phyloP scores from a whole-genome alignment of 1,140 invertebrate species.

The Oncopeltus fasciatus region DNA sequence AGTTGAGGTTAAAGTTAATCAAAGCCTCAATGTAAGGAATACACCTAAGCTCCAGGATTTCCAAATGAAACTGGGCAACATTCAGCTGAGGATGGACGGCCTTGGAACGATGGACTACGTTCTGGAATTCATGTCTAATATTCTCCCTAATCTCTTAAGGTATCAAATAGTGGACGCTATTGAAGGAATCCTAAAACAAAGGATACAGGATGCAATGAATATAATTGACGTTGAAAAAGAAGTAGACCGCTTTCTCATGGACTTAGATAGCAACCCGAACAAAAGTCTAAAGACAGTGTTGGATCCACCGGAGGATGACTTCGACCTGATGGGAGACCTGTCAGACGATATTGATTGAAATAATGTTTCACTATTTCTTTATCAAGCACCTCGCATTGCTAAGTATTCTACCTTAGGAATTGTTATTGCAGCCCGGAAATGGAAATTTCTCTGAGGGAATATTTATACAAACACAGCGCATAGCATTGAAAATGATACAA shows the following conservation, averaged over 20 bases:
- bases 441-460: too few relatives aligned
- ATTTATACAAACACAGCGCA: too few relatives aligned
- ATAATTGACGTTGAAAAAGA: conserved; percentile 54
- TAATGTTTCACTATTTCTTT: not conserved
- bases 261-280: conserved; percentile 13
- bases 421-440: too few relatives aligned
- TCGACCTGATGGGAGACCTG: conserved; percentile 1
- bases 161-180: conserved; percentile 72
- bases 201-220: conserved; percentile 51
- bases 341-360: conserved; percentile 3
- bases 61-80: conserved; percentile 66
- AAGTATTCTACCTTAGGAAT: too few relatives aligned
- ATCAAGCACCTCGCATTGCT: too few relatives aligned
- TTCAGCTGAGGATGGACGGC: conserved; percentile 53
- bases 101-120: conserved; percentile 67
- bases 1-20: conserved; percentile 47
- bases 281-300: not conserved
- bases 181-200: conserved; percentile 52
- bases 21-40: conserved; percentile 59
- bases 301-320: not conserved
- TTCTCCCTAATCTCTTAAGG: conserved; percentile 64
- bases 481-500: too few relatives aligned
- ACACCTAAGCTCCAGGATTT: conserved; percentile 52
- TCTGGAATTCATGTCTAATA: conserved; percentile 58
- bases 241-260: conserved; percentile 46